Evolutionary conservation across 2,113 vertebrate species (phyloP).

Genomic region (Mastomys coucha): DNA sequence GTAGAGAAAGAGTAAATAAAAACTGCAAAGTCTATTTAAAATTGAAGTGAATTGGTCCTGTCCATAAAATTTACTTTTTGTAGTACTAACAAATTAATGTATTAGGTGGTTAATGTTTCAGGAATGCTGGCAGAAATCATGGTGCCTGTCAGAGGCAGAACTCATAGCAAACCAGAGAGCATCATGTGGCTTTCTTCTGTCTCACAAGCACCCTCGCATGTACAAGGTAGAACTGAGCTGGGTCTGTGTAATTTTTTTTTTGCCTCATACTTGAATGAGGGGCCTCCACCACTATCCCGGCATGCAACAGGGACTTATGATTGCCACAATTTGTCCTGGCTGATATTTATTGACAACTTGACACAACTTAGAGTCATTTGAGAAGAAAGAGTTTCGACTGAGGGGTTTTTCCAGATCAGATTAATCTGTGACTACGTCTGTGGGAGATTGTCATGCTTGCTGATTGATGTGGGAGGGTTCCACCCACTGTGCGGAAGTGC

Average conservation of each 20-base stretch:
- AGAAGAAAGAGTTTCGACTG: background rate
- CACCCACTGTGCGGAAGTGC: too few relatives aligned
- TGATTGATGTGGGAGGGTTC: background rate
- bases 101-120: background rate
- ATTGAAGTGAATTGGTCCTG: background rate
- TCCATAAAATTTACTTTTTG: conserved; percentile 5
- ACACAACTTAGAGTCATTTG: background rate
- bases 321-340: background rate
- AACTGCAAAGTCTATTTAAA: background rate
- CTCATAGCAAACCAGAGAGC: background rate
- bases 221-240: background rate
- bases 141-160: background rate
- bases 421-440: background rate
- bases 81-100: background rate
- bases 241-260: background rate
- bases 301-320: too few relatives aligned
- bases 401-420: background rate
- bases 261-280: background rate
- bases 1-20: conserved; percentile 14
- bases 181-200: background rate
- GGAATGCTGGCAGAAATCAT: background rate
- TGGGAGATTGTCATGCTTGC: background rate
- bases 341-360: background rate
- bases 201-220: rapidly evolving
- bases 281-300: background rate